These are phyloP conservation scores for Sebastes fasciatus DNA, from an alignment of 2,113 vertebrate species.

Conservation along the genomic window DNA sequence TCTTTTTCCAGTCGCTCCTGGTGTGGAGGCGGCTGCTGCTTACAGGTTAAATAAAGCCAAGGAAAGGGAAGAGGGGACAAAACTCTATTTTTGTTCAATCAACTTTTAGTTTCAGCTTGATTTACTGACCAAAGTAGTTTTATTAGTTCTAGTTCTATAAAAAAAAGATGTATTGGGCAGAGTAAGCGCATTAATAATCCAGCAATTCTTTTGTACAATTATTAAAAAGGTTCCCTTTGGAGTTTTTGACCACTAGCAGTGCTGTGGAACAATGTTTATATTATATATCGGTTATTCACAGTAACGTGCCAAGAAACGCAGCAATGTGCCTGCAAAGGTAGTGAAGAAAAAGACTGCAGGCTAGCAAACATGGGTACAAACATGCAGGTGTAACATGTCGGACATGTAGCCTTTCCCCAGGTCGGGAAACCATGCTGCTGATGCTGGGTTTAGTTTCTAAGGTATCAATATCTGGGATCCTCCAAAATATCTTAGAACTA, in stretches of 20 bases:
- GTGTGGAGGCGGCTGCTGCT: not conserved
- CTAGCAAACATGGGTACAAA: no score
- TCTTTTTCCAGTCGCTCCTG: not conserved
- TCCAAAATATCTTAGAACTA: no score
- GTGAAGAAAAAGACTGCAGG: no score
- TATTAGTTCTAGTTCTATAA: not conserved
- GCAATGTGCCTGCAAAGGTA: no score
- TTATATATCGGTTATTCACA: no score
- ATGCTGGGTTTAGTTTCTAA: no score
- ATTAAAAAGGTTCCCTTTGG: not conserved
- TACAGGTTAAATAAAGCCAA: constrained; percentile 4
- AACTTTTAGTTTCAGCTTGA: not conserved
- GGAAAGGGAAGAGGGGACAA: not conserved
- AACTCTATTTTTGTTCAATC: not conserved
- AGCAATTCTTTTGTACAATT: not conserved
- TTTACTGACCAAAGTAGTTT: not conserved
- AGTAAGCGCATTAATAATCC: not conserved
- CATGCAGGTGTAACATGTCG: no score
- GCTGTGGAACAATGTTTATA: no score
- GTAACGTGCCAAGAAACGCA: no score
- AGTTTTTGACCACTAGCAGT: no score
- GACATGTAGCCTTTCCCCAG: no score
- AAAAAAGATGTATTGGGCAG: not conserved
- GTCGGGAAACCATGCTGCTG: no score
- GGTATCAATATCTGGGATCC: not conserved